Evolutionary conservation across 2,797 vertebrate genomes (phyloP).

Genomic region (Vipera latastei): DNA sequence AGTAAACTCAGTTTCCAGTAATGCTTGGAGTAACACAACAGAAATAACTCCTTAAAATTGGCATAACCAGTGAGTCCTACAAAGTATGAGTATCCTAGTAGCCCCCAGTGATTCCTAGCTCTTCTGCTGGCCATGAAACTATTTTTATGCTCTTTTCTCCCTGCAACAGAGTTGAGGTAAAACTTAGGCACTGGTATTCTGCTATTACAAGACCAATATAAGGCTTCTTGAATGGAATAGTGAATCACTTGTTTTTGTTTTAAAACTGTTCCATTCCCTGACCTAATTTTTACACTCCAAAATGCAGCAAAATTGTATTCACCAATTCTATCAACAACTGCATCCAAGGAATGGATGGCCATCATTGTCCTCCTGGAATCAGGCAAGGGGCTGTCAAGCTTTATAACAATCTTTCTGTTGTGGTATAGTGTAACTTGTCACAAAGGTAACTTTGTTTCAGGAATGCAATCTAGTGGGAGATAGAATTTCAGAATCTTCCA

Average conservation of each 20-base stretch:
- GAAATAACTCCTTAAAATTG: background rate
- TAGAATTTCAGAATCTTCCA: background rate
- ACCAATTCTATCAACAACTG: background rate
- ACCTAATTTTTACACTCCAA: background rate
- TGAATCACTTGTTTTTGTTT: background rate
- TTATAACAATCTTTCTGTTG: background rate
- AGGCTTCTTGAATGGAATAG: background rate
- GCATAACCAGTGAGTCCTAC: background rate
- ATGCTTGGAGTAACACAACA: background rate
- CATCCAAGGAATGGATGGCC: background rate
- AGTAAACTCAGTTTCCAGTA: background rate
- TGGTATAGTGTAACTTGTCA: background rate
- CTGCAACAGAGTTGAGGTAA: background rate
- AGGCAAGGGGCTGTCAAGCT: background rate
- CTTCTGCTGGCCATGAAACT: no score
- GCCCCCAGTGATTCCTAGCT: background rate
- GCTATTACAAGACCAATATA: background rate
- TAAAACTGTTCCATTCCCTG: background rate
- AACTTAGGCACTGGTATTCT: background rate
- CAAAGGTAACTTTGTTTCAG: constrained; percentile 5
- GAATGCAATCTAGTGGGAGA: background rate
- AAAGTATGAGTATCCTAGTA: background rate
- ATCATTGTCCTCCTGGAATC: background rate
- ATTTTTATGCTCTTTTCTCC: background rate
- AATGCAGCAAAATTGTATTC: background rate